Evolutionary conservation across 2,888 invertebrate species (phyloP).

Genomic region (Eupeodes latifasciatus): DNA sequence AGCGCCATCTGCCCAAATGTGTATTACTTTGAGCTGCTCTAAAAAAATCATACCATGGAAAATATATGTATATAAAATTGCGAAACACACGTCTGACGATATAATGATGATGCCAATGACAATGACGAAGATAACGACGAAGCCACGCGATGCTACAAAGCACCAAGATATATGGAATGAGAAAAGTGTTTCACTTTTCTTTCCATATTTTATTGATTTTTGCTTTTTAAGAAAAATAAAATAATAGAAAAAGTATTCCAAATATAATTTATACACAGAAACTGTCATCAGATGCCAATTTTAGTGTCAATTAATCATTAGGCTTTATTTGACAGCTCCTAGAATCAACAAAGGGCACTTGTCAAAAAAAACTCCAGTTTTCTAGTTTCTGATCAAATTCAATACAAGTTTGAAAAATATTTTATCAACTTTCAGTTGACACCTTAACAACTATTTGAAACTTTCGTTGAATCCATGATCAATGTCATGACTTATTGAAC

Average conservation of each 20-base stretch:
- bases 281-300: slow-evolving; percentile 21
- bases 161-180: slow-evolving; percentile 23
- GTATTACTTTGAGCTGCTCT: slow-evolving; percentile 2
- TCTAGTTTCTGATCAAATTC: background rate
- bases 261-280: background rate
- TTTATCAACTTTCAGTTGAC: background rate
- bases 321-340: background rate
- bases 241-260: background rate
- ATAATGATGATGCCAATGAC: background rate
- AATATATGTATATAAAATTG: slow-evolving; percentile 16
- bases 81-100: background rate
- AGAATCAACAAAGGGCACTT: background rate
- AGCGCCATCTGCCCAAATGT: slow-evolving; percentile 49
- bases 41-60: slow-evolving; percentile 18
- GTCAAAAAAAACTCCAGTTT: background rate
- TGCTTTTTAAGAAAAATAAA: background rate
- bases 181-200: slow-evolving; percentile 64
- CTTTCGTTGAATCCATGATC: slow-evolving; percentile 22
- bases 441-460: background rate
- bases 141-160: background rate
- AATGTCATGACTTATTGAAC: slow-evolving; percentile 67
- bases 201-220: background rate
- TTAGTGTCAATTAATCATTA: slow-evolving; percentile 54
- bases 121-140: background rate
- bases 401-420: no score